Base-by-base conservation (phyloP, 2,797 vertebrate genomes). In the Pipistrellus pipistrellus region DNA sequence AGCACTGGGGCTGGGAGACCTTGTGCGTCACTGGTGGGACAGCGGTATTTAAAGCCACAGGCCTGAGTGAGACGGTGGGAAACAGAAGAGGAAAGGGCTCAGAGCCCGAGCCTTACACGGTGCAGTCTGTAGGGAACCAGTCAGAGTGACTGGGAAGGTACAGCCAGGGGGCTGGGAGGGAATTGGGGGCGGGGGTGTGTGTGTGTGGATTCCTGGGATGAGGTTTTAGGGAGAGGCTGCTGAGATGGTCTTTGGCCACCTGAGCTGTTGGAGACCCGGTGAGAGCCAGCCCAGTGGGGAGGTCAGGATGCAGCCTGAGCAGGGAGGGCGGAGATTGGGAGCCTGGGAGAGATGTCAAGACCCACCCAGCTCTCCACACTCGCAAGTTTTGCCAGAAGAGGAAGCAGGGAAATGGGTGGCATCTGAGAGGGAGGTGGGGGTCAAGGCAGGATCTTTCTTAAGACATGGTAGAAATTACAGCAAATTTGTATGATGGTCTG, bases 71-170 rank as follows among this genome's bases (percentile, higher is more conserved):
- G 53, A 20, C 0, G 18, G 66, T 4, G 12, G 6, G 57, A 66
- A 6, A 4, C 57, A 32, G 44, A 41, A 46, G 48, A 41, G 48
- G 25, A n/a, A 46, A 32, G 76, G 13, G 25, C 17, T 46, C 55
- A 27, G 73, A 51, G 41, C 18, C 23, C 0, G 11, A 46, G 51
- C 73, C 51, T 57, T 1, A 10, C 51, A 3, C 25, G 3, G 4
- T 4, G 10, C 11, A 8, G 80, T 38, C 18, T 13, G 5, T 17
- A 38, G 73, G 35, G 53, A 32, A n/a, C 21, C 44, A 1, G 62
- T 8, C 0, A 62, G 44, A 62, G 23, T 0, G 0, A 11, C 11
- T 4, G 51, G 38, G 11, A 77, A 51, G 76, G 27, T 17, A 3
- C 27, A 4, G 62, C 75, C 17, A 51, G 27, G 17, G 41, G 35